These are phyloP conservation scores for Caligus rogercresseyi DNA, from an alignment of 1,140 invertebrate species.

Conservation along the genomic window DNA sequence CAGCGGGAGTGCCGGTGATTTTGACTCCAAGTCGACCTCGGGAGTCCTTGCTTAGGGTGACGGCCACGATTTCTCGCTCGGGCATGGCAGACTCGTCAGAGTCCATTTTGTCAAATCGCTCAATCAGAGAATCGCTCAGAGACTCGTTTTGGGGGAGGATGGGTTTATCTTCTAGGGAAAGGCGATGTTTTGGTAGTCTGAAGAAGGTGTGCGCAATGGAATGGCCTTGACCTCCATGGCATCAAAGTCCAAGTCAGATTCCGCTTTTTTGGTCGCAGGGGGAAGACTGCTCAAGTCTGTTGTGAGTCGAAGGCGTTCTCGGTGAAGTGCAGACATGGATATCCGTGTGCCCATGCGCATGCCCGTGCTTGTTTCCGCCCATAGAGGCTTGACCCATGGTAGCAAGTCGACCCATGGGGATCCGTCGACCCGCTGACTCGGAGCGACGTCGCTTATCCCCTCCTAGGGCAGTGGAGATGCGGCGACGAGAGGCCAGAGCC, in stretches of 20 bases:
- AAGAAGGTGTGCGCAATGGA: not conserved
- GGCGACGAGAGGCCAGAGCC: not conserved
- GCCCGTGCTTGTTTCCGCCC: not conserved
- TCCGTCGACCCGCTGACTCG: not conserved
- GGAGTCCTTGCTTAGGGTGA: conserved; percentile 1
- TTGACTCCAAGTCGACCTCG: conserved; percentile 7
- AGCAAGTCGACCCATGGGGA: not conserved
- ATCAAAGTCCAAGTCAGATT: conserved; percentile 10
- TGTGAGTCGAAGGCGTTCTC: conserved; percentile 4
- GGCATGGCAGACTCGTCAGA: conserved; percentile 37
- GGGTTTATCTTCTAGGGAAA: not conserved
- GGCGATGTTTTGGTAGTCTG: not conserved
- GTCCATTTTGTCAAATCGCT: conserved; percentile 48
- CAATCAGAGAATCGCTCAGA: conserved; percentile 45
- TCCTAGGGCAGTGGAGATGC: not conserved
- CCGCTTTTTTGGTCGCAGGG: not conserved
- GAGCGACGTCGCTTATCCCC: not conserved
- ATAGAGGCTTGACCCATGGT: too few relatives aligned
- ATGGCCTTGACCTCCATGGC: conserved; percentile 14
- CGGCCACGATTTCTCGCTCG: conserved; percentile 7
- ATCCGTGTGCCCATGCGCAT: conserved; percentile 12
- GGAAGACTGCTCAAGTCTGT: conserved; percentile 4
- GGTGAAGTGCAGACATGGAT: conserved; percentile 6
- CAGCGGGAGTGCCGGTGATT: conserved; percentile 11
- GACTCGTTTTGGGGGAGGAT: conserved; percentile 29